Evolutionary conservation across 2,888 invertebrate genomes (phyloP).

Genomic region (Chrysina gloriosa): DNA sequence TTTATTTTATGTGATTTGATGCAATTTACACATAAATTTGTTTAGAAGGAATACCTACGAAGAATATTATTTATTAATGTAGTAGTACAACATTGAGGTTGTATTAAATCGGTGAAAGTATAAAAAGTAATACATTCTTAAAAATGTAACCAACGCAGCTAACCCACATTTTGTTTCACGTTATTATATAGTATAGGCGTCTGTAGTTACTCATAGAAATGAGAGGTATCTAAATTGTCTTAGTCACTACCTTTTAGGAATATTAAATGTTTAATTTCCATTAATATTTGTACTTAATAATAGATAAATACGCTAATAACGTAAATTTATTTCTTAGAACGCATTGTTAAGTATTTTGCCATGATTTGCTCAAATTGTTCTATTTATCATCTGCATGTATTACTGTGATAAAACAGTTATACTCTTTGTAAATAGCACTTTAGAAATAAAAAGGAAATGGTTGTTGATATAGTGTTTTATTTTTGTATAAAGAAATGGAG

Average conservation of each 20-base stretch:
- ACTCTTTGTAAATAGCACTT: slow-evolving; percentile 24
- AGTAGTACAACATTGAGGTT: not conserved
- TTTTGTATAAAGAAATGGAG: not conserved
- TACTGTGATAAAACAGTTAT: slow-evolving; percentile 8
- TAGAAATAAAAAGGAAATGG: slow-evolving; percentile 25
- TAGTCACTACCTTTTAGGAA: slow-evolving; percentile 37
- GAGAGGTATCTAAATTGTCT: slow-evolving; percentile 20
- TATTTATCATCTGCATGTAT: slow-evolving; percentile 25
- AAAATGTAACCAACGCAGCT: slow-evolving; percentile 26
- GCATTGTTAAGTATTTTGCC: slow-evolving; percentile 29
- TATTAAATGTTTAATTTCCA: slow-evolving; percentile 21
- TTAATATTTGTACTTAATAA: slow-evolving; percentile 7
- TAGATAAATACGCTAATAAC: not conserved
- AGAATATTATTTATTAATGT: not conserved
- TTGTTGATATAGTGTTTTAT: slow-evolving; percentile 22
- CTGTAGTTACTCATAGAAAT: slow-evolving; percentile 3
- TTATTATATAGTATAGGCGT: slow-evolving; percentile 24
- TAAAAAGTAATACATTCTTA: not conserved
- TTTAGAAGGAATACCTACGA: not conserved
- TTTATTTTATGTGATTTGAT: too few species aligned
- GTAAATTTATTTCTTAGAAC: slow-evolving; percentile 18
- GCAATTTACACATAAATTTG: not conserved
- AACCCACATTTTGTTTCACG: slow-evolving; percentile 18
- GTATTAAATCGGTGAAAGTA: slow-evolving; percentile 11
- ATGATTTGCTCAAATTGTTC: slow-evolving; percentile 28